Conservation (phyloP, 2,888 invertebrate genomes). For the Balanococcus diminutus region DNA sequence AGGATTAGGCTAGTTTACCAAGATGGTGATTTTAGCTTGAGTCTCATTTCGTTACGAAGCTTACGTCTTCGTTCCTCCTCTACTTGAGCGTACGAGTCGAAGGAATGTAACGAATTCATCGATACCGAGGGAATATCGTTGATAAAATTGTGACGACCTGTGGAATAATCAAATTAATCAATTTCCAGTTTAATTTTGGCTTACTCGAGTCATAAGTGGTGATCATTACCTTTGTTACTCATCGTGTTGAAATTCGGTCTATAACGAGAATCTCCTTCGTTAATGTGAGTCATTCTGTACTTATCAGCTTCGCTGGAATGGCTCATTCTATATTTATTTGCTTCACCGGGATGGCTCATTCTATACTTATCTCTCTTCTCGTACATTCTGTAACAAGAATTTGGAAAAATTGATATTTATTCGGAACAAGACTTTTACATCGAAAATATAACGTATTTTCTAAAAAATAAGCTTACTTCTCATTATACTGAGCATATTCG, state of each 20-base stretch:
- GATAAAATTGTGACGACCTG: not conserved
- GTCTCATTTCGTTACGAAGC: slow-evolving; percentile 60
- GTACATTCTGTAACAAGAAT: not conserved
- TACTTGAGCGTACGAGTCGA: slow-evolving; percentile 74
- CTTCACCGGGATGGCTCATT: not conserved
- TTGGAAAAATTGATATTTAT: not conserved
- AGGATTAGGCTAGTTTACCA: too few relatives aligned
- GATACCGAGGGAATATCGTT: slow-evolving; percentile 68
- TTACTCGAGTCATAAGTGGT: slow-evolving; percentile 68
- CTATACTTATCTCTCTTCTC: not conserved
- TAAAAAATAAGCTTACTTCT: not conserved
- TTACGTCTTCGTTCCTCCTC: slow-evolving; percentile 76
- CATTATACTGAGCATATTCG: slow-evolving; percentile 59
- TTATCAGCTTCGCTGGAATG: not conserved
- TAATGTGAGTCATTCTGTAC: not conserved
- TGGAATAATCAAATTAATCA: not conserved
- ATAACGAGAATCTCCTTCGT: not conserved
- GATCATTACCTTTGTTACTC: slow-evolving; percentile 55
- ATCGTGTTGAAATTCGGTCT: not conserved
- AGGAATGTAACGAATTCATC: slow-evolving; percentile 68
- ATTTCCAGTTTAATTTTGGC: not conserved
- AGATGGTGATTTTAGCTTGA: slow-evolving; percentile 55
- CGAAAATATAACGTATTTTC: too few relatives aligned
- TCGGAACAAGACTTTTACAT: not conserved
- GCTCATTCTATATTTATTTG: not conserved